These are phyloP conservation scores for Oxyura jamaicensis DNA, from an alignment of 2,113 vertebrate genomes.

Conservation along the genomic window DNA sequence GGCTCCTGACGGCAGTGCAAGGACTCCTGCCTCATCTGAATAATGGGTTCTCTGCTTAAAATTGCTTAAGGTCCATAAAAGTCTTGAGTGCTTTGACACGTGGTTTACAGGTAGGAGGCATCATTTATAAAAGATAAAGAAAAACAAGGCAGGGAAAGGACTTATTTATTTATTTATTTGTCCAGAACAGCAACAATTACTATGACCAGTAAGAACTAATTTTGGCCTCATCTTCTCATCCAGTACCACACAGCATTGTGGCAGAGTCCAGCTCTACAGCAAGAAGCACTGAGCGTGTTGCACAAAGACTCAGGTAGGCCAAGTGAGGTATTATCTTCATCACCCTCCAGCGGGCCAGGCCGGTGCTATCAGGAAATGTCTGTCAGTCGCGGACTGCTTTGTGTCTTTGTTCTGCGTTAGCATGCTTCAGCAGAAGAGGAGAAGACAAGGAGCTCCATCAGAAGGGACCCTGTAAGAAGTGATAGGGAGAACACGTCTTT, in stretches of 20 bases:
- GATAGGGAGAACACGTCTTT: neutral
- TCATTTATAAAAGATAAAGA: neutral
- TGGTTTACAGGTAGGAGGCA: neutral
- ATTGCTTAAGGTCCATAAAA: neutral
- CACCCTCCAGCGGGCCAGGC: too few relatives aligned
- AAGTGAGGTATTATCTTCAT: neutral
- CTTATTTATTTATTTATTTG: too few relatives aligned
- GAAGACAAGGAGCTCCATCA: neutral
- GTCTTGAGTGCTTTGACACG: neutral
- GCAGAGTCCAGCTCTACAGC: neutral
- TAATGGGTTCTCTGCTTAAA: neutral
- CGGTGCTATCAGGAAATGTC: neutral
- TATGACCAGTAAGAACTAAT: neutral
- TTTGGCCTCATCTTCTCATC: neutral
- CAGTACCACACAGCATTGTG: accelerated
- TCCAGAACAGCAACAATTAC: neutral
- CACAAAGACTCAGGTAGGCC: neutral
- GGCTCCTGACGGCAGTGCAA: neutral
- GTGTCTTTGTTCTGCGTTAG: neutral
- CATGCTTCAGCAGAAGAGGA: neutral
- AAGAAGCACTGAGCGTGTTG: neutral
- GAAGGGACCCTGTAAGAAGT: neutral
- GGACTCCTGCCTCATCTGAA: neutral
- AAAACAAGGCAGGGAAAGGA: neutral
- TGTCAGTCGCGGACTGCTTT: accelerated